Evolutionary conservation across 2,113 vertebrate genomes (phyloP), one percentile per base, ranked within the genome.

Genomic region (Ellobius talpinus): DNA sequence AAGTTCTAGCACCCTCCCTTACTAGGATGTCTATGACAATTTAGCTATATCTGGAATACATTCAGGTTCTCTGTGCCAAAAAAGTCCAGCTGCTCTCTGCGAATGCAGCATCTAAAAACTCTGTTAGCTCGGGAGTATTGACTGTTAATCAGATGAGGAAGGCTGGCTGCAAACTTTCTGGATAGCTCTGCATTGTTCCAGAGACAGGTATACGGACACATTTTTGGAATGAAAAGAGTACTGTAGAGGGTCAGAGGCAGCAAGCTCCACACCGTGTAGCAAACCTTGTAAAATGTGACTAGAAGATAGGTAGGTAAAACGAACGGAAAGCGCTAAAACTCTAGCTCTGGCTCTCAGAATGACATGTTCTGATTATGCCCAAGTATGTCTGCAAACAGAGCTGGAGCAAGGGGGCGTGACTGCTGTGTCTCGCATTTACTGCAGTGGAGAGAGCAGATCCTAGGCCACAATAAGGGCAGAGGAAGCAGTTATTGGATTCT

Each of bases 81-180:
- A 93, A 92, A 31, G 33, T 72, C 86, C 13, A 96, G 55, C 61
- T 95, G 73, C 16, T 96, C 5, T 94, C 84, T 96, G 87, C 23
- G 91, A 93, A 97, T n/a, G 76, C 90, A 95, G n/a, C n/a, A 93
- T 93, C 76, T 33, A 72, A 70, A 89, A 58, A 9, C 78, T 79
- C 36, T 78, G n/a, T 68, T 26, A 78, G 92, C 95, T 87, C 24
- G 72, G 50, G 26, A 91, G 89, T 52, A 89, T 50, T 90, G 94
- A 90, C 92, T 74, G 79, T 87, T 68, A 73, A 87, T 21, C 23
- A 85, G 47, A 61, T 50, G 29, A 77, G 55, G 77, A 61, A 87
- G 14, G 2, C 65, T 0, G 94, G 13, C 33, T 70, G 68, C 36
- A 93, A 82, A 5, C 89, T 84, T 91, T 87, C 52, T 85, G 31